Conservation (phyloP, 2,888 invertebrate genomes). For the Steinernema carpocapsae region DNA sequence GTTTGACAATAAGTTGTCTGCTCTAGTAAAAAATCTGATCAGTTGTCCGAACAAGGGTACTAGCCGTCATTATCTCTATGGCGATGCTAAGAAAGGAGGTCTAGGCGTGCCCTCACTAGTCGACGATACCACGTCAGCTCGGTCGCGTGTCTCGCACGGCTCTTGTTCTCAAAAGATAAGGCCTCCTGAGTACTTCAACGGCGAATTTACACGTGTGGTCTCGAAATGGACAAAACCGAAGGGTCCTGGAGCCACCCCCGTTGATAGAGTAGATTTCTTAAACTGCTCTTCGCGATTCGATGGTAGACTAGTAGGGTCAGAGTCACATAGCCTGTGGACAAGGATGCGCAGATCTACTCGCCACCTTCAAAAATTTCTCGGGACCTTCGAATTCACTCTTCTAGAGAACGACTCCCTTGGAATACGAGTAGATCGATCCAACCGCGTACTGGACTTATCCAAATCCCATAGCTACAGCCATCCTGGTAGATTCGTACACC, state of each 20-base stretch:
- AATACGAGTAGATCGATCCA: neutral
- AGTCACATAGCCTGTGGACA: neutral
- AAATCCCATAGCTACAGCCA: neutral
- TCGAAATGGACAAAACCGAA: neutral
- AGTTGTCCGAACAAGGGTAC: too few relatives aligned
- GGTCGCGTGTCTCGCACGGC: neutral
- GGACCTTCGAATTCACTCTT: neutral
- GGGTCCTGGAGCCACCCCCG: neutral
- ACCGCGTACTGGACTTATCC: neutral
- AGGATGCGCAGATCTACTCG: too few relatives aligned
- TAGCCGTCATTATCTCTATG: neutral
- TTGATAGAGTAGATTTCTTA: too few relatives aligned
- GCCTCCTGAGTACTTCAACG: neutral
- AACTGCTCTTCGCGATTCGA: neutral
- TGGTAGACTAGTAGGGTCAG: neutral
- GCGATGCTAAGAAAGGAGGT: neutral
- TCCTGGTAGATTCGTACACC: neutral
- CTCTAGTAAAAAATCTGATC: neutral
- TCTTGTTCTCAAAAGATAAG: neutral
- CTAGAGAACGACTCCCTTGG: neutral
- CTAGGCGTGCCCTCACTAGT: too few relatives aligned
- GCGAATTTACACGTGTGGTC: neutral
- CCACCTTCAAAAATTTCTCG: neutral
- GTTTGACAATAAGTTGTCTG: neutral
- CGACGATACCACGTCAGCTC: too few relatives aligned